Evolutionary conservation across 2,888 invertebrate genomes (phyloP).

Genomic region (Cetonia aurata): DNA sequence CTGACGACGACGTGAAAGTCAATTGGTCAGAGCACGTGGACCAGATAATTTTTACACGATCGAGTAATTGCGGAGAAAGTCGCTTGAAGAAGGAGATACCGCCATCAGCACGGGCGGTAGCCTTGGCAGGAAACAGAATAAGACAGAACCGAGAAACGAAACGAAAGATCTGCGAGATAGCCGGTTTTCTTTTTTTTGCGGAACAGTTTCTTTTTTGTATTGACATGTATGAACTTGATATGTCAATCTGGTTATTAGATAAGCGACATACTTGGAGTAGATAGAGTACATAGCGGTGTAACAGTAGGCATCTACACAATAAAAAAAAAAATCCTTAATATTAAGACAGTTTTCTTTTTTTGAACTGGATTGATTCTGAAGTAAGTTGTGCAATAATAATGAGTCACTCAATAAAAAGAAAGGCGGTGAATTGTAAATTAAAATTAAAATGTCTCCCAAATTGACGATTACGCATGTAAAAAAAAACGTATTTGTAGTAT

Average conservation of each 20-base stretch:
- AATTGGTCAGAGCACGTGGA: slow-evolving; percentile 28
- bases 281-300: not conserved
- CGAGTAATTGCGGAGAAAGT: slow-evolving; percentile 36
- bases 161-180: not conserved
- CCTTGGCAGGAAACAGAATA: too few species aligned
- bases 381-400: too few species aligned
- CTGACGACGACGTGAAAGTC: slow-evolving; percentile 33
- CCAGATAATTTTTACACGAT: slow-evolving; percentile 33
- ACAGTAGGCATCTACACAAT: too few species aligned
- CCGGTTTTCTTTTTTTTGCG: slow-evolving; percentile 17
- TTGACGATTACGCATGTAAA: too few species aligned
- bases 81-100: slow-evolving; percentile 12
- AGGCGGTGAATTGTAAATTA: too few species aligned
- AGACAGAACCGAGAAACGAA: not conserved
- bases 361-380: too few species aligned
- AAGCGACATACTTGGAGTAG: not conserved
- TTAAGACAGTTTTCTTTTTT: too few species aligned
- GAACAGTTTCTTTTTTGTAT: slow-evolving; percentile 30
- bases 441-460: too few species aligned
- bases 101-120: not conserved
- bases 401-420: too few species aligned
- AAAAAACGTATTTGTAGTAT: too few species aligned
- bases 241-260: slow-evolving; percentile 18
- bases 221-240: slow-evolving; percentile 37
- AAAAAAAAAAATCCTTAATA: too few species aligned